phyloP scores from a whole-genome alignment of 2,797 vertebrate genomes.

The Coranthus polyacanthus region DNA sequence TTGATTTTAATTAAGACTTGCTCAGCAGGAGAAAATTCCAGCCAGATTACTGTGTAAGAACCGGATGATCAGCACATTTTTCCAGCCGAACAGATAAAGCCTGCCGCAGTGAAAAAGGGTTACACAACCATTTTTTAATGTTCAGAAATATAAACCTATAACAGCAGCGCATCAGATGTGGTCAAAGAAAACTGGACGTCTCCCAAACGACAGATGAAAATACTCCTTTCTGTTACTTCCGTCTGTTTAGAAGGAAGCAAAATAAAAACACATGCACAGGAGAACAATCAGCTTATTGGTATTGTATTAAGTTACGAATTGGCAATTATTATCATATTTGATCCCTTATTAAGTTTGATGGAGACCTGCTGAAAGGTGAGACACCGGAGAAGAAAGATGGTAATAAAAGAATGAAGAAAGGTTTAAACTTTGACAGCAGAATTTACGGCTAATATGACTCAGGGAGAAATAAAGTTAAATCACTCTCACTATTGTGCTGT shows the following conservation, averaged over 20 bases:
- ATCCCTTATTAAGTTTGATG: too few species aligned
- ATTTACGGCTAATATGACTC: too few species aligned
- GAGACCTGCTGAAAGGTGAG: too few species aligned
- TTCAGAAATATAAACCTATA: constrained; percentile 55
- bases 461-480: too few species aligned
- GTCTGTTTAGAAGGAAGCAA: not conserved
- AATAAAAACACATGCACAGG: not conserved
- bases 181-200: constrained; percentile 15
- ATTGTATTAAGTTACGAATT: too few species aligned
- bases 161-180: constrained; percentile 34
- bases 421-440: too few species aligned
- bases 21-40: constrained; percentile 89
- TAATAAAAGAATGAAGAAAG: too few species aligned
- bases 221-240: not conserved
- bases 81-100: constrained; percentile 84
- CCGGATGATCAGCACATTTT: constrained; percentile 88
- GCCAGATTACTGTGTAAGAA: constrained; percentile 88
- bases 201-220: constrained; percentile 8
- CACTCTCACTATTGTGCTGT: not conserved
- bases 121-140: constrained; percentile 75
- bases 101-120: constrained; percentile 74
- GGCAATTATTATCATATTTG: too few species aligned
- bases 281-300: too few species aligned
- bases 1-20: constrained; percentile 90
- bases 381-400: too few species aligned